Evolutionary conservation across 2,113 vertebrate species (phyloP).

Genomic region (Gasterosteus aculeatus): DNA sequence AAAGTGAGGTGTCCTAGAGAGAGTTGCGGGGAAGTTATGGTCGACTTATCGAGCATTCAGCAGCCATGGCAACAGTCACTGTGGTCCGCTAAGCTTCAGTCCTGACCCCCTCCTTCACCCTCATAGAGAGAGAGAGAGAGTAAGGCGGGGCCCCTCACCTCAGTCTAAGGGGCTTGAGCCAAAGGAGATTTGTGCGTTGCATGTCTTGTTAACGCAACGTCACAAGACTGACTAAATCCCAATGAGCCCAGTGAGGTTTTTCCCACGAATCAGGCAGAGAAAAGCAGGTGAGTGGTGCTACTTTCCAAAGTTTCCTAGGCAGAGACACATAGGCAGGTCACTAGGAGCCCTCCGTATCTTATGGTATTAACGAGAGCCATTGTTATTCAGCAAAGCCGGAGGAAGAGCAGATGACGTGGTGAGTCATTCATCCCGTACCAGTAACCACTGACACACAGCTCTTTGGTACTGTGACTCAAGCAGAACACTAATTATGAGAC

Average conservation of each 20-base stretch:
- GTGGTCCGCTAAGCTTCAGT: conserved; percentile 33
- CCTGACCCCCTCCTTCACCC: conserved; percentile 22
- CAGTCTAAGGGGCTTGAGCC: conserved; percentile 20
- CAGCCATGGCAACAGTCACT: conserved; percentile 45
- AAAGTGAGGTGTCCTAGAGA: not conserved
- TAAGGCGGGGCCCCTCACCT: not conserved
- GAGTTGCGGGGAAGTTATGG: not conserved
- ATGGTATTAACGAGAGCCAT: conserved; percentile 22
- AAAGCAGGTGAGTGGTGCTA: not conserved
- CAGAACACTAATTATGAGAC: conserved; percentile 16
- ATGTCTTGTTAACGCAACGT: conserved; percentile 22
- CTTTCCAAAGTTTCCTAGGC: conserved; percentile 16
- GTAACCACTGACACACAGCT: conserved; percentile 56
- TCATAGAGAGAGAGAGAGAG: conserved; percentile 18
- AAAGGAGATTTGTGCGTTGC: conserved; percentile 19
- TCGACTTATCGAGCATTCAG: conserved; percentile 52
- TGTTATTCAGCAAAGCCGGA: not conserved
- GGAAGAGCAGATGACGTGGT: conserved; percentile 30
- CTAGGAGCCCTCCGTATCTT: conserved; percentile 15
- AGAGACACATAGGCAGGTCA: conserved; percentile 11
- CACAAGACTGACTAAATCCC: conserved; percentile 19
- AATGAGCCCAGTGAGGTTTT: conserved; percentile 19
- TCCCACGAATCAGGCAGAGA: conserved; percentile 9
- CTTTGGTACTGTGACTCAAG: conserved; percentile 20
- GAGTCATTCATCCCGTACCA: conserved; percentile 37